Base-by-base conservation (phyloP, 2,113 vertebrate species). In the Myiagra hebetior region DNA sequence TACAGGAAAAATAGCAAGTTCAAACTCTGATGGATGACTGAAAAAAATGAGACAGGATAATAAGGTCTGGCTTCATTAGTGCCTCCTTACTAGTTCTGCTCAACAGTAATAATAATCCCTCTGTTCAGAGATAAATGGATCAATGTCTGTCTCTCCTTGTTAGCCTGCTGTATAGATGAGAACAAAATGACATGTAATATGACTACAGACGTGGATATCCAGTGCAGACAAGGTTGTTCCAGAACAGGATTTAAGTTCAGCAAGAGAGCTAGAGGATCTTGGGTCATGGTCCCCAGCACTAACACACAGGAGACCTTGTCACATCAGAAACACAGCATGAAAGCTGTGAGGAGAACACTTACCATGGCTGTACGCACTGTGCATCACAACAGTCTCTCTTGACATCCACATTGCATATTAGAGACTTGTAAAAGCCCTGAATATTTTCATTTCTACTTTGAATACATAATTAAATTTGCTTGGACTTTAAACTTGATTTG, bases 251-350 rank as follows among this genome's bases (percentile, higher is more conserved):
- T 74, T 86, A n/a, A 59, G 11, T 60, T 91, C 47, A 56, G 12
- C 19, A n/a, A 17, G 4, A 65, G 18, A 47, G 30, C 28, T 6
- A 14, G 28, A 86, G 39, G 6, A 18, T n/a, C 27, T 13, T 64
- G 24, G 10, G 5, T 56, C 30, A 11, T 6, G 4, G 11, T 47
- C 5, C 6, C 17, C 31, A 68, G 27, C 9, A 33, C 15, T 28
- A 27, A 16, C 7, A 55, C 0, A 1, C 0, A 47, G 9, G 20
- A 56, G 5, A 49, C 16, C 11, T 75, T 75, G 15, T 11, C 31
- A 23, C 21, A 20, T 52, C 23, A 77, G 59, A 69, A 80, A 35
- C 11, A 59, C 8, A 37, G 1, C 9, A 11, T n/a, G 41, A 24
- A 65, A 85, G 20, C 26, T 76, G 37, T 39, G 50, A 55, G 46